Conservation (phyloP, 2,888 invertebrate species). For the Terebella lapidaria region DNA sequence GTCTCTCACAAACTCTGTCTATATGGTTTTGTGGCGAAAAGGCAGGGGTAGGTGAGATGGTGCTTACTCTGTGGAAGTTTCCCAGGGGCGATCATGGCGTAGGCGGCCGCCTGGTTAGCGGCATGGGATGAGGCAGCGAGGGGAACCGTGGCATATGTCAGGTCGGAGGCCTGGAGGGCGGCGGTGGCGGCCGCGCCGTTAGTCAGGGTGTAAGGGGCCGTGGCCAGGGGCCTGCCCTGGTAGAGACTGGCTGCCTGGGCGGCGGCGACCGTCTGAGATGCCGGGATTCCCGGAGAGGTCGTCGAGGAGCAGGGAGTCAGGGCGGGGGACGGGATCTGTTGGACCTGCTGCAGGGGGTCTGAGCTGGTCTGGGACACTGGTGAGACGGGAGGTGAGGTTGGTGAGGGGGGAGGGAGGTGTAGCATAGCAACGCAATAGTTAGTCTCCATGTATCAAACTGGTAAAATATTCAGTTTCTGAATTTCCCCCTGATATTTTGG, state of each 20-base stretch:
- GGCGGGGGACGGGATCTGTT: background rate
- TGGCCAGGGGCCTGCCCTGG: background rate
- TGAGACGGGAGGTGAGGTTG: background rate
- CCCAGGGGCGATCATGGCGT: background rate
- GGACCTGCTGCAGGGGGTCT: background rate
- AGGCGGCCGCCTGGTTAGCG: background rate
- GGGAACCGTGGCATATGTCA: background rate
- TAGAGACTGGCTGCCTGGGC: background rate
- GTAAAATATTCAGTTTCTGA: background rate
- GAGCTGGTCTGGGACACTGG: background rate
- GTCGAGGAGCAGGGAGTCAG: background rate
- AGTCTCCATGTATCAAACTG: background rate
- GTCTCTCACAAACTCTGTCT: too few relatives aligned
- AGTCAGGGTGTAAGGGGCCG: too few relatives aligned
- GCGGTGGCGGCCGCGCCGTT: background rate
- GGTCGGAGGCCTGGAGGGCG: background rate
- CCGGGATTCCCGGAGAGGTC: background rate
- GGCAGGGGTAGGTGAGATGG: too few relatives aligned
- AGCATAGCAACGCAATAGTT: too few relatives aligned
- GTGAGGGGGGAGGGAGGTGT: background rate
- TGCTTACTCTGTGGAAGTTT: background rate
- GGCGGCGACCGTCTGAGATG: background rate
- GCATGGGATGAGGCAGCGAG: background rate
- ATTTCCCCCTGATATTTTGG: background rate
- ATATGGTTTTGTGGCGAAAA: too few relatives aligned